Percentiles rank a stretch among this genome's conserved stretches.
Conservation (phyloP, 2,113 vertebrate genomes). For the Pedionomus torquatus region DNA sequence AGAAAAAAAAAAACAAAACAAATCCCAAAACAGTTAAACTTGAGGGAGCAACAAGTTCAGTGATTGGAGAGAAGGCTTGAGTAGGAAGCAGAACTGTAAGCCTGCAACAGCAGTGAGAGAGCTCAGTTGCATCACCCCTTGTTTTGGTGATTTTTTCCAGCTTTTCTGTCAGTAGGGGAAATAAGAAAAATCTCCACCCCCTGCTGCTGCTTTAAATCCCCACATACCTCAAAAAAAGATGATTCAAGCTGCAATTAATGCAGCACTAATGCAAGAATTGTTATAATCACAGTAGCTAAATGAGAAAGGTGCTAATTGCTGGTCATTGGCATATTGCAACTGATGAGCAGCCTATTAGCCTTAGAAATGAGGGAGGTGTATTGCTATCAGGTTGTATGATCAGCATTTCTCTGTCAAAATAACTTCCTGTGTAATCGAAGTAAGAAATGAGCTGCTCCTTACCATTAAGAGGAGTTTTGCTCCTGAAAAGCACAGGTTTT, state of each 20-base stretch:
- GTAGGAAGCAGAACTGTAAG: not conserved
- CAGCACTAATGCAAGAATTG: not conserved
- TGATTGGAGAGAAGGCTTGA: not conserved
- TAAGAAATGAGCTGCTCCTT: not conserved
- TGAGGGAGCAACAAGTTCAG: not conserved
- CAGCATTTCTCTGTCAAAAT: not conserved
- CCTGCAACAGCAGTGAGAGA: not conserved
- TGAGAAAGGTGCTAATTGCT: not conserved
- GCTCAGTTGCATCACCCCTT: not conserved
- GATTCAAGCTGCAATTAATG: not conserved
- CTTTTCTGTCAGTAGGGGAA: not conserved
- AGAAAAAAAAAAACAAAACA: not conserved
- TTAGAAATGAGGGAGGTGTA: not conserved
- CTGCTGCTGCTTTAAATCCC: not conserved
- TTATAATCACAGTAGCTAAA: not conserved
- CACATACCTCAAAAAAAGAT: not conserved
- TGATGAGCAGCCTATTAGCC: not conserved
- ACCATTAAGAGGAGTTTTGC: not conserved
- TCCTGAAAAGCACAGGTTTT: not conserved
- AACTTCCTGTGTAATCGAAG: not conserved
- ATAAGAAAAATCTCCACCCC: not conserved
- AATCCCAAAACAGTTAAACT: not conserved
- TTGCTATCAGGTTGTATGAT: not conserved
- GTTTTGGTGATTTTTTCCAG: not conserved
- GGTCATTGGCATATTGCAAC: not conserved